phyloP scores from a whole-genome alignment of 2,888 invertebrate genomes.

The Parnassius apollo region DNA sequence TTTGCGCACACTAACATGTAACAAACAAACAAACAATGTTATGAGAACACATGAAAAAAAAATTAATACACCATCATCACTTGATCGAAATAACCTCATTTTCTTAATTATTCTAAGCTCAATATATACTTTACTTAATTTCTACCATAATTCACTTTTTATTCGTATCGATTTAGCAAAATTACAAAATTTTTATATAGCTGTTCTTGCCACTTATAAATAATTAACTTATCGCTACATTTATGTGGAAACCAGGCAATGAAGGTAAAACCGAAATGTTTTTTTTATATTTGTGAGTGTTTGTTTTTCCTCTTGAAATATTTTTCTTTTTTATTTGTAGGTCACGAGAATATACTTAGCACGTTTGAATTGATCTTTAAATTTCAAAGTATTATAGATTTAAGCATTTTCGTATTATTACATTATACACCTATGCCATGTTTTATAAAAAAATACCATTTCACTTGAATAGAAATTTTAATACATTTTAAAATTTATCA shows the following conservation, averaged over 20 bases:
- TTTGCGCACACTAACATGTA: no score
- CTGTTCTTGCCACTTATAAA: constrained; percentile 28
- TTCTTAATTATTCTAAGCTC: no score
- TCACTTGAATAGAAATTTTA: constrained; percentile 4
- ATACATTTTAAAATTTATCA: not conserved
- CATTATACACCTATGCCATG: constrained; percentile 52
- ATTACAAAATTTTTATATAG: not conserved
- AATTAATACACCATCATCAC: no score
- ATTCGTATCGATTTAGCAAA: no score
- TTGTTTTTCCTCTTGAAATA: constrained; percentile 45
- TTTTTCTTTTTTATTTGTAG: constrained; percentile 32
- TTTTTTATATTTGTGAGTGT: constrained; percentile 60
- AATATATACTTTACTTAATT: no score
- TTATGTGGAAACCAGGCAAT: constrained; percentile 75
- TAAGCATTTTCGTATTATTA: constrained; percentile 30
- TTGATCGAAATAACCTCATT: no score
- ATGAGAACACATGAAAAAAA: no score
- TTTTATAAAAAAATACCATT: constrained; percentile 37
- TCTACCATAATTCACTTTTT: no score
- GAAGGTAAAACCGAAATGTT: constrained; percentile 69
- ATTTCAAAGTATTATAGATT: not conserved
- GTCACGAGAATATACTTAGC: constrained; percentile 6
- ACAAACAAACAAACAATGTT: no score
- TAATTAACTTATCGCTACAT: constrained; percentile 68
- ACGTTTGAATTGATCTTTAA: constrained; percentile 34